Percentiles rank a stretch among this genome's conserved stretches.
Evolutionary conservation across 1,140 invertebrate genomes (phyloP).

Genomic region (Leptopilina boulardi): DNA sequence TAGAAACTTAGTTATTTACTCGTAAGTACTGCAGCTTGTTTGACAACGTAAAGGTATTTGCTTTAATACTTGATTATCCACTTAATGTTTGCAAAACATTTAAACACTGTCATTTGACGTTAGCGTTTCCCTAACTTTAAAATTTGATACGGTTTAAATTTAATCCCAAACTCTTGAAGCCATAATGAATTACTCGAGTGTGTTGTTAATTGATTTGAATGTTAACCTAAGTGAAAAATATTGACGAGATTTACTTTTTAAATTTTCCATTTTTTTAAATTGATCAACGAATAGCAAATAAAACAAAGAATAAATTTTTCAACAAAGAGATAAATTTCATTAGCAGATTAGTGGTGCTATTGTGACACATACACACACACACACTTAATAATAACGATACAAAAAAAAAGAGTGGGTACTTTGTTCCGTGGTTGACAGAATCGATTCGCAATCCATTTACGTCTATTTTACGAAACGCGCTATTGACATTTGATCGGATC

Average conservation of each 20-base stretch:
- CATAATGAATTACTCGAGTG: too few relatives aligned
- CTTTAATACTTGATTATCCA: slow-evolving; percentile 56
- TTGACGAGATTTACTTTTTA: too few relatives aligned
- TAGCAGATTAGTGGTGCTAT: neutral
- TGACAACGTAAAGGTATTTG: slow-evolving; percentile 63
- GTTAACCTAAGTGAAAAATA: too few relatives aligned
- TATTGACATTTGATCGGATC: slow-evolving; percentile 20
- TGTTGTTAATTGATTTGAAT: too few relatives aligned
- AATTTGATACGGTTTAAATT: neutral
- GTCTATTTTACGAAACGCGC: neutral
- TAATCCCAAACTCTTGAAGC: neutral
- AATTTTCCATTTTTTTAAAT: too few relatives aligned
- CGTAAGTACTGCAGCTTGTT: slow-evolving; percentile 57
- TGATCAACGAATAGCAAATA: too few relatives aligned
- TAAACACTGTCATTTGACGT: slow-evolving; percentile 20
- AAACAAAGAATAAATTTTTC: too few relatives aligned
- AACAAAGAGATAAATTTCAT: neutral
- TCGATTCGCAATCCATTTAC: neutral
- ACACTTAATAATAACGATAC: neutral
- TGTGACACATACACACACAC: neutral
- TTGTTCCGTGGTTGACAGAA: neutral
- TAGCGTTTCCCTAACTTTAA: slow-evolving; percentile 18
- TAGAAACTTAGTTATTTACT: slow-evolving; percentile 67
- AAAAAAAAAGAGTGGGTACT: neutral
- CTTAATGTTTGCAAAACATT: slow-evolving; percentile 29